Evolutionary conservation across 2,113 vertebrate genomes (phyloP), one percentile per base, ranked within the genome.

Genomic region (Oncorhynchus masou): DNA sequence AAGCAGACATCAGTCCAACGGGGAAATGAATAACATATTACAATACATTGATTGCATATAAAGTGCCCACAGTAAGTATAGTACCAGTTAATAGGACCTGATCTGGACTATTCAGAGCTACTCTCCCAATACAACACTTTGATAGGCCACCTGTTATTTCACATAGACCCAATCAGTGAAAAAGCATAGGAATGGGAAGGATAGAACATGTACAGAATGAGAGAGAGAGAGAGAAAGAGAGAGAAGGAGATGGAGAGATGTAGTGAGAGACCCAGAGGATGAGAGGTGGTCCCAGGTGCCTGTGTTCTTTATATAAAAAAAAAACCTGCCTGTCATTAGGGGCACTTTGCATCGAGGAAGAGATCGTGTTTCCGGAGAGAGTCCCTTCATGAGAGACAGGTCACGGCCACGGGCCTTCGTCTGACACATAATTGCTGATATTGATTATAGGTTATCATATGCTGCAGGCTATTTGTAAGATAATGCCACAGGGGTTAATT

Each of bases 401-500:
- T 94, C 93, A 93, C 73, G 84, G 91, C 92, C 92, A 89, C 83
- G 80, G 90, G 91, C 88, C 90, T 83, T 87, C 79, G 85, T 83
- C 91, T 91, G 92, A 93, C 92, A 93, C 81, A 81, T 94, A 94
- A 94, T 94, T 94, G 93, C 85, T 86, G 83, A 91, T 94, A 94
- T 94, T 93, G 93, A 94, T 94, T 94, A 94, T 94, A 94, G 92
- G 92, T 94, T 94, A 93, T 94, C 92, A 91, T 93, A 90, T 92
- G 91, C 91, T 90, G 89, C 76, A 1, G 91, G 90, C 91, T 92
- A 92, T 93, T 94, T 94, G 92, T 88, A 92, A 92, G 93, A 91
- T 93, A 93, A 93, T 90, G 90, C 92, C 87, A 76, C 85, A 91
- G 91, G 92, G 92, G 93, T 94, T 93, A 91, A 94, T 93, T 93